These are phyloP conservation scores for Oscheius sp. DNA, from an alignment of 2,888 invertebrate genomes.

Conservation along the genomic window DNA sequence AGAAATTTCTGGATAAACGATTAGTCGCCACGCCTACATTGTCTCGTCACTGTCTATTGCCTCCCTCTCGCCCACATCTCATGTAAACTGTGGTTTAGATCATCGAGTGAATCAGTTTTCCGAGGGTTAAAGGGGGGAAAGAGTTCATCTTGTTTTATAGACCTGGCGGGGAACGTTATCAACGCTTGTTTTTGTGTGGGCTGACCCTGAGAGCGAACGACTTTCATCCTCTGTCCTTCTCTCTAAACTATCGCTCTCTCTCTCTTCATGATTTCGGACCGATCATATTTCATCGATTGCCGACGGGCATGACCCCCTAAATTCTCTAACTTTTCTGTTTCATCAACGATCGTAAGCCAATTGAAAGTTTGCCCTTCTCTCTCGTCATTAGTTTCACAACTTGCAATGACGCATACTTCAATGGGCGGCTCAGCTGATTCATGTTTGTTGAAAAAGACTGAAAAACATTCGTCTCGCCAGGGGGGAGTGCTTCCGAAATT, in stretches of 20 bases:
- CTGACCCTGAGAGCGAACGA: constrained; percentile 10
- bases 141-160: no score
- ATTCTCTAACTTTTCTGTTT: not conserved
- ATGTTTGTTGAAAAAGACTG: not conserved
- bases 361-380: no score
- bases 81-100: not conserved
- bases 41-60: not conserved
- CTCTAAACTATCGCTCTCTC: constrained; percentile 2
- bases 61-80: not conserved
- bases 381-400: no score
- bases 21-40: not conserved
- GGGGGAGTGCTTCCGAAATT: not conserved
- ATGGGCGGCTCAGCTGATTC: constrained; percentile 15
- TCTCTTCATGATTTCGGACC: constrained; percentile 9
- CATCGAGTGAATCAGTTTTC: not conserved
- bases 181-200: not conserved
- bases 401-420: no score
- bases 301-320: constrained; percentile 15
- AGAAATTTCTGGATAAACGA: not conserved
- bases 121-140: not conserved
- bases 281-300: constrained; percentile 30
- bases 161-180: not conserved
- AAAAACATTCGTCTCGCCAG: not conserved
- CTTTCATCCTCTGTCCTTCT: constrained; percentile 7
- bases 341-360: not conserved